Conservation (phyloP, 2,888 invertebrate genomes). For the Drosophila nr. perissopoda region DNA sequence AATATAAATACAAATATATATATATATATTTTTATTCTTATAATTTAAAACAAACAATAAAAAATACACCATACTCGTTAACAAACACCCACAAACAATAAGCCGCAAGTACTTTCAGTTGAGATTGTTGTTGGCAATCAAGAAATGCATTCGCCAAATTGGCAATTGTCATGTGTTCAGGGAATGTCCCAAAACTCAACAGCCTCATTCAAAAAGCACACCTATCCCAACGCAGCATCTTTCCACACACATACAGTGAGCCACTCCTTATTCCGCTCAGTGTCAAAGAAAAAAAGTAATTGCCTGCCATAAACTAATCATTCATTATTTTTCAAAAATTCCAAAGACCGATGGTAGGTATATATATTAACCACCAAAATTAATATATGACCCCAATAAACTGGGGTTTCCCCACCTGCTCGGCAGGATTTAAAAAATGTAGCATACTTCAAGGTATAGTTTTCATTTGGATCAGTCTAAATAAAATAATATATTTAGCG, state of each 20-base stretch:
- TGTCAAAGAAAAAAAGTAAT: too few species aligned
- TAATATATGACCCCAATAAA: too few species aligned
- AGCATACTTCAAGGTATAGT: too few species aligned
- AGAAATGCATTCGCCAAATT: slow-evolving; percentile 24
- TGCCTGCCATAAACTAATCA: too few species aligned
- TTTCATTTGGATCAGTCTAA: too few species aligned
- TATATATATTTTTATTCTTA: slow-evolving; percentile 13
- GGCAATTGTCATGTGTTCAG: slow-evolving; percentile 7
- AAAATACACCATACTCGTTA: slow-evolving; percentile 20
- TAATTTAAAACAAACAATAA: slow-evolving; percentile 32
- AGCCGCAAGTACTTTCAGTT: slow-evolving; percentile 20
- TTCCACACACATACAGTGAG: slow-evolving; percentile 19
- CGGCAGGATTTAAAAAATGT: too few species aligned
- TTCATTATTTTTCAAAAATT: too few species aligned
- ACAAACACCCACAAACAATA: slow-evolving; percentile 16
- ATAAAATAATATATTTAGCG: too few species aligned
- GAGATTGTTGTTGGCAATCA: slow-evolving; percentile 41
- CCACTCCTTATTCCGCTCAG: too few species aligned
- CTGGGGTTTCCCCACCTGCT: too few species aligned
- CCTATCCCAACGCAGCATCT: slow-evolving; percentile 6
- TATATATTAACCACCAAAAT: too few species aligned
- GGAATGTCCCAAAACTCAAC: background rate
- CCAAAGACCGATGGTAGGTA: too few species aligned
- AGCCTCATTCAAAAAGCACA: slow-evolving; percentile 19
- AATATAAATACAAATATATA: slow-evolving; percentile 29